Conservation (phyloP, 2,113 vertebrate genomes). For the Ovis canadensis region DNA sequence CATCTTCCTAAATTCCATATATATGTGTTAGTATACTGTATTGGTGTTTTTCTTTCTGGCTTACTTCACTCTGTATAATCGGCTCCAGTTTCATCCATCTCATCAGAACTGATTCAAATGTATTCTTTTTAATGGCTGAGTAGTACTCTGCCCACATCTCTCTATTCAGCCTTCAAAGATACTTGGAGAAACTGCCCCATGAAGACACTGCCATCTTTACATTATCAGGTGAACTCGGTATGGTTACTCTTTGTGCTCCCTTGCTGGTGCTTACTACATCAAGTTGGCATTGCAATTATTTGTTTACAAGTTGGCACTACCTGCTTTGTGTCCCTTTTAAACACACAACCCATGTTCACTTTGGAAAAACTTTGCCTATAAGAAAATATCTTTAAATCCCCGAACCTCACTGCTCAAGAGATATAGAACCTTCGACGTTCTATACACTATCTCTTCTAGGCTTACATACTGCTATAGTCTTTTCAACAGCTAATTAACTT, state of each 20-base stretch:
- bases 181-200: neutral
- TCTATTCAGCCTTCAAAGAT: neutral
- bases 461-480: neutral
- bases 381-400: neutral
- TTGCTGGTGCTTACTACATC: neutral
- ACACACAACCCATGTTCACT: neutral
- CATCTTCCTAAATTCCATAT: too few species aligned
- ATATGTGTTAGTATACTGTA: too few species aligned
- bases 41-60: too few species aligned
- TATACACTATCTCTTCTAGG: neutral
- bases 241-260: neutral
- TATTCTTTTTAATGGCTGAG: too few species aligned
- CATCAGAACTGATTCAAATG: too few species aligned
- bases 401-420: neutral
- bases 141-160: neutral
- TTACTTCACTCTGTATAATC: too few species aligned
- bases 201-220: neutral
- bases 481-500: neutral
- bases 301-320: neutral
- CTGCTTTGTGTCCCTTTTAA: neutral
- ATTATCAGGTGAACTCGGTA: neutral
- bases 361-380: neutral
- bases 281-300: neutral
- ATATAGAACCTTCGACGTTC: neutral
- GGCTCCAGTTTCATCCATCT: too few species aligned